A percentile compares a stretch with the other conserved stretches of the same genome.
Evolutionary conservation across 1,140 invertebrate genomes (phyloP).

Genomic region (Pissodes strobi): DNA sequence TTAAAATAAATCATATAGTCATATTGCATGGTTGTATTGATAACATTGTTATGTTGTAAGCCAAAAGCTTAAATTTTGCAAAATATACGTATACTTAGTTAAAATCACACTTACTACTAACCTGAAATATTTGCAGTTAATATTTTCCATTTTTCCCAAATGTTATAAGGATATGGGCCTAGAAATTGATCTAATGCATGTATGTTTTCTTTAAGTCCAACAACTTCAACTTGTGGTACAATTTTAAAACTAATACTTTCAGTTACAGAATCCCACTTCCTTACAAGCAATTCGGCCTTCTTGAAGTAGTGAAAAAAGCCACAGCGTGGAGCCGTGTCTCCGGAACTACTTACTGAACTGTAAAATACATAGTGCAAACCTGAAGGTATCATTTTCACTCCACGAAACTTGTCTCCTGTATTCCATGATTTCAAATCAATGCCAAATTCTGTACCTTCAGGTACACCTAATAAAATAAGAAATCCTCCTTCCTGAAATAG

Average conservation of each 20-base stretch:
- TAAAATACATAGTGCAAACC: constrained; percentile 95
- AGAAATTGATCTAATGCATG: constrained; percentile 79
- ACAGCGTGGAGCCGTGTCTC: constrained; percentile 65
- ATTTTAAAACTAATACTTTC: constrained; percentile 70
- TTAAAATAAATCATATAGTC: too few species aligned
- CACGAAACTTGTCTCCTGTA: constrained; percentile 89
- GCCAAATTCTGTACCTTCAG: constrained; percentile 89
- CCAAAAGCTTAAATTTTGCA: too few species aligned
- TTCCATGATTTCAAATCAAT: constrained; percentile 95
- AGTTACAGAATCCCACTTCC: constrained; percentile 77
- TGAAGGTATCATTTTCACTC: constrained; percentile 98
- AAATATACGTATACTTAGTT: too few species aligned
- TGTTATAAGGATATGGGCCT: constrained; percentile 90
- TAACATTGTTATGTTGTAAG: too few species aligned
- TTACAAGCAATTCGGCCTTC: constrained; percentile 81
- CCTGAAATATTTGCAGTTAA: constrained; percentile 77
- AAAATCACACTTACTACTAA: too few species aligned
- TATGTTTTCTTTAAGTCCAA: constrained; percentile 72
- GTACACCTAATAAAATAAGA: constrained; percentile 82
- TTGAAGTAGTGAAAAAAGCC: constrained; percentile 92
- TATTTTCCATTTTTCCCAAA: constrained; percentile 83
- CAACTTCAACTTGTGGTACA: constrained; percentile 63
- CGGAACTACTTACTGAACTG: constrained; percentile 65
- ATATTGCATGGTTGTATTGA: too few species aligned
- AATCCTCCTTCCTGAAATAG: constrained; percentile 83